Evolutionary conservation across 1,140 invertebrate genomes (phyloP), one percentile per base, ranked within the genome.

Genomic region (Amyelois transitella): DNA sequence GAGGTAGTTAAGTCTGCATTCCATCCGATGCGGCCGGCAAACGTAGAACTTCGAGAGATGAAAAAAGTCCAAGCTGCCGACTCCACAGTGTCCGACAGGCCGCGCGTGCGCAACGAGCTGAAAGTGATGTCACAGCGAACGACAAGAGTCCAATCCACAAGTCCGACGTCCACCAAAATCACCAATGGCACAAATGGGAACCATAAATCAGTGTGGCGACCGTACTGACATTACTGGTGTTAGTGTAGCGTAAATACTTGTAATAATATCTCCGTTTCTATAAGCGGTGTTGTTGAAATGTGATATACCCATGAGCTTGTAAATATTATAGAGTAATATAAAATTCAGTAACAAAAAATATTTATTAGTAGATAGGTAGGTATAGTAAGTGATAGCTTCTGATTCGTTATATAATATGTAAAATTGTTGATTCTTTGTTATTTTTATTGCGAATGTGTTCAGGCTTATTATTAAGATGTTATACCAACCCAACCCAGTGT

Each of bases 1-100:
- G 94, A 95, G 58, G 94, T 94, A 38, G 91, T 94, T 0, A 93
- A 93, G 72, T 94, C 93, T 17, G 94, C 94, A 22, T 94, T 94
- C 77, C 91, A 91, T 64, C 90, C 90, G 1, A 88, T 90, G n/a
- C 81, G 81, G 55, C 88, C 89, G 17, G 86, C 86, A 43, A 89
- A 86, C 44, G 68, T 89, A 7, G 86, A 88, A 59, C 65, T 88
- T 7, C 83, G 83, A 51, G 85, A 88, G 58, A 83, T 88, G 75
- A 87, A 86, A 61, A 84, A 87, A 60, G 85, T 88, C 2, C 90
- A 84, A 72, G 89, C 78, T 3, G 90, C 91, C 0, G 92, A 92
- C 52, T 92, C 91, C 0, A 91, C 92, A 0, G 90, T 91, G 2
- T 76, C 88, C 14, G 90, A 91, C 52, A 77, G 87, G 50, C 86